phyloP scores from a whole-genome alignment of 2,797 vertebrate species.

The Acipenser oxyrinchus region DNA sequence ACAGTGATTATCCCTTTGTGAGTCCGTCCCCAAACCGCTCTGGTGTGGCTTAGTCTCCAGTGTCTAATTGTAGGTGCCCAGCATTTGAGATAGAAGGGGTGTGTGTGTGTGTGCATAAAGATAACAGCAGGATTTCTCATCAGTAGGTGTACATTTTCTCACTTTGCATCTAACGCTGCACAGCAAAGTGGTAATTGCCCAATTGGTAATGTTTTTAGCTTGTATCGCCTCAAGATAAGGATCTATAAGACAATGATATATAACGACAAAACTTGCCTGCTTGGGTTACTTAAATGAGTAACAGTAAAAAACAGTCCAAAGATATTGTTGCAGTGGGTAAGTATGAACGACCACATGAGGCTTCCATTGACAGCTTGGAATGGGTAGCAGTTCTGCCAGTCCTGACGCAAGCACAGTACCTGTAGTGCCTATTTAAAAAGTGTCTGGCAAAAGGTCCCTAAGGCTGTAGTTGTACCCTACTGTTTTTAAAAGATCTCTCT shows the following conservation, averaged over 20 bases:
- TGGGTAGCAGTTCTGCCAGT: too few species aligned
- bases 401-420: too few species aligned
- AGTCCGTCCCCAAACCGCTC: conserved; percentile 27
- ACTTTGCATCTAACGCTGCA: conserved; percentile 28
- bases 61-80: conserved; percentile 51
- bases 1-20: conserved; percentile 44
- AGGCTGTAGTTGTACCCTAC: too few species aligned
- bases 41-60: conserved; percentile 30
- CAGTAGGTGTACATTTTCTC: conserved; percentile 36
- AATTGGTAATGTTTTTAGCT: conserved; percentile 47
- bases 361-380: too few species aligned
- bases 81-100: conserved; percentile 8
- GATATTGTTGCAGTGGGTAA: too few species aligned
- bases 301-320: too few species aligned
- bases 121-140: conserved; percentile 40
- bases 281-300: too few species aligned
- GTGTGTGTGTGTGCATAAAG: conserved; percentile 21
- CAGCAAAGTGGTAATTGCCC: conserved; percentile 39
- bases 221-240: conserved; percentile 47
- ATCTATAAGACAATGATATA: neutral
- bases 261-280: too few species aligned
- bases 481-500: too few species aligned
- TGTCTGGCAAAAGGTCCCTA: too few species aligned
- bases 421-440: too few species aligned
- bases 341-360: too few species aligned